Evolutionary conservation across 1,140 invertebrate species (phyloP), one percentile per base, ranked within the genome.

Genomic region (Orius insidiosus): DNA sequence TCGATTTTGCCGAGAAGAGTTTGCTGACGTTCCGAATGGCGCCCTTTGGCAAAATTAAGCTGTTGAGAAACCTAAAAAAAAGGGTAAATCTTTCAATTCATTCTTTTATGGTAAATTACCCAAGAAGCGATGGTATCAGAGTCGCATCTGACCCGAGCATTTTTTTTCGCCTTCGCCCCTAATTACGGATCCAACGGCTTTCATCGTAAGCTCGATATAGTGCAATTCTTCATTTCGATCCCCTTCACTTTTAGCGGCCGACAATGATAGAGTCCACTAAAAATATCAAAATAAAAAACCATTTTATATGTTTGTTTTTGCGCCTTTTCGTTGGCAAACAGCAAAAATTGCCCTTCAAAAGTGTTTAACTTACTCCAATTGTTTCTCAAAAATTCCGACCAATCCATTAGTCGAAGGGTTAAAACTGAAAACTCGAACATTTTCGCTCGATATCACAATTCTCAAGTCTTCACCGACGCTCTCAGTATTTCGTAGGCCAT

Each of bases 11-110:
- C n/a, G 40, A 51, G 44, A 19, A 72, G 57, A 47, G 72, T 74
- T 57, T 80, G 76, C 49, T 69, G 65, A 49, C 74, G 68, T 67
- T 93, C 87, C 59, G 85, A 76, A 59, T 80, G 83, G 56, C 90
- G 73, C 56, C 76, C 78, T 60, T 85, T 85, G 33, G 87, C 87
- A 63, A 87, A 87, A 56, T 85, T 87, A 46, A 84, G 77, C 63
- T 82, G 71, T 52, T 79, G 72, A 2, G 68, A 70, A 36, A 75
- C 72, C 72, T 75, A 51, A 7, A 5, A 58, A 57, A 53, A 54
- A 45, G 46, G 36, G 35, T 36, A 10, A 52, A 35, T 47, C 15
- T 8, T 39, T 19, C 42, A 35, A 8, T 44, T 36, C 40, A 37
- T 36, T 48, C 11, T 48, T 46, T 32, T n/a, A 40, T 68, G 66